Percentiles rank a stretch among this genome's conserved stretches.
Conservation (phyloP, 1,140 invertebrate species). For the Cherax quadricarinatus region DNA sequence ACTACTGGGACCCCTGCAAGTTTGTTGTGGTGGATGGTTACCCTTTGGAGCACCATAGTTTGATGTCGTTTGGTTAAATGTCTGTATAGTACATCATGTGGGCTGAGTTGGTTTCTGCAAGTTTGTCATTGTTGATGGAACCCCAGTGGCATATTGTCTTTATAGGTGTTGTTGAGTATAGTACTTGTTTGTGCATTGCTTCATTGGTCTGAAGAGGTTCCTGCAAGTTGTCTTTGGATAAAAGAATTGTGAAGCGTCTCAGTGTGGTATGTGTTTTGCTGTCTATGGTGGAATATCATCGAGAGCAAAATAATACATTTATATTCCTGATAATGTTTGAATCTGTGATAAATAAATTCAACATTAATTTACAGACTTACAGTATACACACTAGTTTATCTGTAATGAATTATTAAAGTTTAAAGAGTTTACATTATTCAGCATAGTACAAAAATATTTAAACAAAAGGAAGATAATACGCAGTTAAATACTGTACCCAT, state of each 20-base stretch:
- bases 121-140: constrained; percentile 33
- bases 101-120: constrained; percentile 33
- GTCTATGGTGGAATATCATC: background rate
- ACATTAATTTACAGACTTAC: background rate
- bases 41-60: constrained; percentile 41
- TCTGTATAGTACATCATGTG: constrained; percentile 40
- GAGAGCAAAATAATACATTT: background rate
- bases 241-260: background rate
- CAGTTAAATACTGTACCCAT: too few relatives aligned
- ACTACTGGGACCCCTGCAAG: constrained; percentile 47
- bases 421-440: too few relatives aligned
- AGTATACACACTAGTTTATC: background rate
- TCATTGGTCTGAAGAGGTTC: constrained; percentile 44
- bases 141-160: constrained; percentile 14
- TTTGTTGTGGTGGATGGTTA: constrained; percentile 56
- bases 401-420: background rate
- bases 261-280: background rate
- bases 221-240: constrained; percentile 25
- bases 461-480: too few relatives aligned
- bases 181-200: constrained; percentile 16
- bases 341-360: background rate
- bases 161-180: constrained; percentile 27
- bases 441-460: too few relatives aligned
- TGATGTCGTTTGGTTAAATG: constrained; percentile 35
- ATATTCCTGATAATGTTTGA: background rate